Evolutionary conservation across 2,797 vertebrate genomes (phyloP), one percentile per base, ranked within the genome.

Genomic region (Florisuga fusca): DNA sequence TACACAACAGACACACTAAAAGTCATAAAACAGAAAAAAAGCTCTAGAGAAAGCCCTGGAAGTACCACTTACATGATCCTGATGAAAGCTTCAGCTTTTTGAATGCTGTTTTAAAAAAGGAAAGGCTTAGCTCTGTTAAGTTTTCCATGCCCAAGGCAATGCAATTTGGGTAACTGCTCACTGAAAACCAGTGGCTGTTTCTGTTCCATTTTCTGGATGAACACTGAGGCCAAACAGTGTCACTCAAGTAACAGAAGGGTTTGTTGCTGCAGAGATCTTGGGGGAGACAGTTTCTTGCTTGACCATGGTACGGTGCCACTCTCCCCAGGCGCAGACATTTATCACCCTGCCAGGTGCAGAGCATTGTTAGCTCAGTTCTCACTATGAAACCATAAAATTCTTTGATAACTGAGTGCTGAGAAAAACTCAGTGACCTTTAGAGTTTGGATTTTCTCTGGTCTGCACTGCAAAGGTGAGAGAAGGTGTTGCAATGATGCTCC

Each of bases 301-400:
- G 17, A 25, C 25, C 31, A 3, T 3, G 13, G 15, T 46, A 36
- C 3, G 25, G n/a, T 21, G 58, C 27, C 58, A 41, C 20, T 0
- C 1, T 46, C 71, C 21, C 10, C 58, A 36, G 31, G 34, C 82
- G 71, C 7, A 41, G 12, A 27, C 0, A 0, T 85, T 73, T 48
- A 54, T 64, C 72, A 54, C 48, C 71, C 43, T 73, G 78, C 38
- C 20, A 25, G 50, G 36, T 59, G 50, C 33, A 36, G 31, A 22
- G 8, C 7, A 1, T 58, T 4, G 0, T 15, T 48, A 54, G 4
- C 26, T 74, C 46, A 50, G 14, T 57, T 85, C 23, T 82, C 31
- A 19, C 59, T 10, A 5, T 14, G 55, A 79, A 85, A 73, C 23
- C 26, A 55, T 27, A 13, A 68, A 72, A 8, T 31, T 87, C 23